These are phyloP conservation scores for Ophion slaviceki DNA, from an alignment of 2,888 invertebrate genomes.

Conservation along the genomic window DNA sequence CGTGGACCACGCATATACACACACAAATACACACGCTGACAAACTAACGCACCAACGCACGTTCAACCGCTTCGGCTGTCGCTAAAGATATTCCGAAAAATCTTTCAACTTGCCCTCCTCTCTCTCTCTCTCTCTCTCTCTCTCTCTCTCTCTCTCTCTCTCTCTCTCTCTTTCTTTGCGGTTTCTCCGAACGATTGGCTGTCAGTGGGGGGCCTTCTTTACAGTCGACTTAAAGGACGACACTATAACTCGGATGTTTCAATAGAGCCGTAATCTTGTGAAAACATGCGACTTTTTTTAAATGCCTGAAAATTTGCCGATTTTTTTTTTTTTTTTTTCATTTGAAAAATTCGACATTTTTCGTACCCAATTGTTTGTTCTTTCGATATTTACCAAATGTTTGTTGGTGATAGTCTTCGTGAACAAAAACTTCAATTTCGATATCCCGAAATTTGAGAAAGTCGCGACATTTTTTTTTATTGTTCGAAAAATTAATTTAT, in stretches of 20 bases:
- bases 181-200: conserved; percentile 47
- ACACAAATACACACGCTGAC: conserved; percentile 8
- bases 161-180: conserved; percentile 10
- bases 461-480: too few species aligned
- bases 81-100: conserved; percentile 62
- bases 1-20: conserved; percentile 30
- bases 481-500: too few species aligned
- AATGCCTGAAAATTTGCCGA: background rate
- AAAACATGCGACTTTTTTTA: conserved; percentile 25
- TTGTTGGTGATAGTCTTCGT: too few species aligned
- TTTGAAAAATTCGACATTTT: too few species aligned
- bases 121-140: too few species aligned
- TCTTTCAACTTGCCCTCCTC: conserved; percentile 48
- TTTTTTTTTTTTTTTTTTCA: too few species aligned
- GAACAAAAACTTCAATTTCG: too few species aligned
- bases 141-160: too few species aligned
- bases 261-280: conserved; percentile 54
- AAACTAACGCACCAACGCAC: background rate
- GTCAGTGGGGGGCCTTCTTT: conserved; percentile 33
- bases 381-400: too few species aligned
- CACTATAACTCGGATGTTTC: conserved; percentile 27
- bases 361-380: too few species aligned
- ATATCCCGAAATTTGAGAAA: too few species aligned
- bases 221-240: conserved; percentile 1
- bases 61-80: conserved; percentile 54